Evolutionary conservation across 2,888 invertebrate species (phyloP).

Genomic region (Agriopis aurantiaria): DNA sequence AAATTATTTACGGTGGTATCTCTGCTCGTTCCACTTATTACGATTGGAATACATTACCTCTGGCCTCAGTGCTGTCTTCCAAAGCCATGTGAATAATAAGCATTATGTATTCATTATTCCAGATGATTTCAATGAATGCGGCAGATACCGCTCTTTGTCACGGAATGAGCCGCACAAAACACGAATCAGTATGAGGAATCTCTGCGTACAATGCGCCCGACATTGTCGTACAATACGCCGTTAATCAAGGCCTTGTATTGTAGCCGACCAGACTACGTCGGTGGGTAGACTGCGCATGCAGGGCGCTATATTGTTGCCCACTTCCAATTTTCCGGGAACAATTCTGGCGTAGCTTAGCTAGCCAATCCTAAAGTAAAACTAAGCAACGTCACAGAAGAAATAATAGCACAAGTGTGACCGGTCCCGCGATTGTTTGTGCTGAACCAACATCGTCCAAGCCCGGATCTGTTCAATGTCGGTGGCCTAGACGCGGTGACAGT

Average conservation of each 20-base stretch:
- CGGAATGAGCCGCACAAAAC: conserved; percentile 24
- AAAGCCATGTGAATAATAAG: not conserved
- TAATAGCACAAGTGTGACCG: no score
- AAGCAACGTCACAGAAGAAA: no score
- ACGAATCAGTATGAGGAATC: conserved; percentile 18
- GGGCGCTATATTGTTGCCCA: not conserved
- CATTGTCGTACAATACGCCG: conserved; percentile 21
- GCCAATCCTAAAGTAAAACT: no score
- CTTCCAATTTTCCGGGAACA: not conserved
- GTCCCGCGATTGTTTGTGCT: no score
- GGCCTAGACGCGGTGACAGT: not conserved
- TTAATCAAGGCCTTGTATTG: conserved; percentile 32
- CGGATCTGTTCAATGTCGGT: no score
- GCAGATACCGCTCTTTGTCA: conserved; percentile 23
- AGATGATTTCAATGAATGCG: conserved; percentile 20
- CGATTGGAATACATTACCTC: not conserved
- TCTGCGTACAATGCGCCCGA: conserved; percentile 11
- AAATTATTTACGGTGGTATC: not conserved
- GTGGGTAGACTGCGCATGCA: not conserved
- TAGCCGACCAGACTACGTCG: conserved; percentile 14
- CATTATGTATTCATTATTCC: conserved; percentile 3
- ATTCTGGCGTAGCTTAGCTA: not conserved
- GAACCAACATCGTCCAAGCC: not conserved
- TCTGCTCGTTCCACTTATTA: conserved; percentile 1
- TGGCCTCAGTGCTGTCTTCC: not conserved